Evolutionary conservation across 2,888 invertebrate genomes (phyloP).

Genomic region (Eupithecia inturbata): DNA sequence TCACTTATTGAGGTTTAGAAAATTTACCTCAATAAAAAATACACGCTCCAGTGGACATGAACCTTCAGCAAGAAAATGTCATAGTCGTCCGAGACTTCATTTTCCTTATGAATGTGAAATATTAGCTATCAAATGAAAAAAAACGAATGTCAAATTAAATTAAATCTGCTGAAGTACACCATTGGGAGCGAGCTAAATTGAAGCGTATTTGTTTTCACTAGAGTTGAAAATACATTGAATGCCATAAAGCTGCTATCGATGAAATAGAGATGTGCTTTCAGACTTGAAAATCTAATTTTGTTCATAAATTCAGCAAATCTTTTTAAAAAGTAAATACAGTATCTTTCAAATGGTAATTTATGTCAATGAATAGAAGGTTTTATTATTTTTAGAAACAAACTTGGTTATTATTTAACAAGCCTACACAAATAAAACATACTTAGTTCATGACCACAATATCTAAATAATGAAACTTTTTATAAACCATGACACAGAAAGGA

Average conservation of each 20-base stretch:
- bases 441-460: too few relatives aligned
- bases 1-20: too few relatives aligned
- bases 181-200: constrained; percentile 24
- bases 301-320: neutral
- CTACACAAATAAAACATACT: too few relatives aligned
- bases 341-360: constrained; percentile 11
- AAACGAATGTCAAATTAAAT: constrained; percentile 42
- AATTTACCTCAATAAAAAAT: neutral
- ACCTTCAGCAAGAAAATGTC: constrained; percentile 27
- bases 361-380: neutral
- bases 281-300: constrained; percentile 12
- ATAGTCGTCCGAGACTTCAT: constrained; percentile 38
- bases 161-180: constrained; percentile 35
- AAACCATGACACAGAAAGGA: too few relatives aligned
- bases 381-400: neutral
- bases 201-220: constrained; percentile 10
- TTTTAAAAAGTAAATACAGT: neutral
- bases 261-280: constrained; percentile 21
- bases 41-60: constrained; percentile 6
- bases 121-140: constrained; percentile 44
- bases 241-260: constrained; percentile 7
- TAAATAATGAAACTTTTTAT: too few relatives aligned
- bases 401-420: too few relatives aligned
- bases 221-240: constrained; percentile 22
- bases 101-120: constrained; percentile 46